Base-by-base conservation (phyloP, 2,797 vertebrate genomes). In the Passerculus sandwichensis region DNA sequence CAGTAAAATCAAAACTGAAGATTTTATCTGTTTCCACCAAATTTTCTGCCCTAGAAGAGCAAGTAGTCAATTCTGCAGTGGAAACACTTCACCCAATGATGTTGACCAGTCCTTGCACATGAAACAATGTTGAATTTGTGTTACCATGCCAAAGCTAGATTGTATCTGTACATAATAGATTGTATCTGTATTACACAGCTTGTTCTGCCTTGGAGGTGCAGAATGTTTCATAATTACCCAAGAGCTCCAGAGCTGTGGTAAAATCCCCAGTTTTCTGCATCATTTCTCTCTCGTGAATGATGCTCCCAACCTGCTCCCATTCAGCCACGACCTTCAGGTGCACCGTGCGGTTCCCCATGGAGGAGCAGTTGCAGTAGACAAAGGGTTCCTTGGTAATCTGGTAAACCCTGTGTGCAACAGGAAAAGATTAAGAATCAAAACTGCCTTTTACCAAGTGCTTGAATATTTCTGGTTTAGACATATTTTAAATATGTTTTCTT, bases 331-430 rank as follows among this genome's bases (percentile, higher is more conserved):
- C 97, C 85, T 98, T 98, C 72, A 99, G 97, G 4, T 94, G 94
- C 78, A 98, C 97, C 0, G 97, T 98, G 96, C 98, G 98, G 88
- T 98, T 98, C 50, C 98, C 98, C 8, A 94, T 78, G 20, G 88
- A 73, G 2, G 98, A 89, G 90, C 98, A 99, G 92, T 98, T 97
- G 78, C 97, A 98, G 45, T 97, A 97, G 50, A 98, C 96, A 21
- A 97, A 96, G 1, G 98, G 97, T 13, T 98, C 97, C 34, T 97
- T 97, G 13, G 98, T 98, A n/a, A 98, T 95, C 89, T 98, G 97
- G 88, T 98, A 97, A 71, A 98, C 95, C 74, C 99, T 99, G 7
- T 3, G 23, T 36, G 44, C 38, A 60, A 75, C 69, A 91, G 7
- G 17, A 71, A 84, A 48, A 85, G 7, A 38, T 26, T 78, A 17